Evolutionary conservation across 2,797 vertebrate species (phyloP), one percentile per base, ranked within the genome.

Genomic region (Syngnathus acus): DNA sequence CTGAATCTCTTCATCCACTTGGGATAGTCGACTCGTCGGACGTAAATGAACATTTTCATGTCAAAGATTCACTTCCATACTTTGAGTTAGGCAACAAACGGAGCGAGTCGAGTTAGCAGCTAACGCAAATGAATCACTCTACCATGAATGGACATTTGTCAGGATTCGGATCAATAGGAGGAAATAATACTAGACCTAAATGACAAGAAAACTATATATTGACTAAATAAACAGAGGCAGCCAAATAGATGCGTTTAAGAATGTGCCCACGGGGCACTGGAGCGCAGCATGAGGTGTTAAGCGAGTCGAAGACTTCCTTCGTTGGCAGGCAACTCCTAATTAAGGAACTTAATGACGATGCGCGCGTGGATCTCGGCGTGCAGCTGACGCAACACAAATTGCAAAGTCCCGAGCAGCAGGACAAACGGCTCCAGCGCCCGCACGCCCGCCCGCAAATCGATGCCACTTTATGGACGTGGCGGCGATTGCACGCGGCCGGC

Each of bases 321-420:
- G n/a, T 21, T 4, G 19, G 5, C 39, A 40, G 38, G 10, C 19
- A 42, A n/a, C 59, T 61, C 40, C 23, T 45, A 45, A 17, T 45
- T 82, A 88, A 87, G 86, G 80, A 81, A 70, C 66, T 60, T 7
- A 76, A 81, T 82, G 83, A 87, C 87, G 76, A 58, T 32, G 85
- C 74, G 68, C 79, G 75, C 16, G 16, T 5, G 57, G 17, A 17
- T 23, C 10, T 14, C 19, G 5, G 60, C 42, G 7, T 19, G 11
- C 76, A 85, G 89, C 89, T 91, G 89, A 90, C 87, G 75, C 82
- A 47, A 87, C 87, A 90, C 78, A 90, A 82, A 85, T 78, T 76
- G 80, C 81, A 88, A 86, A 3, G 85, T 81, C 79, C 70, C 84
- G 86, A 85, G 78, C 69, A 70, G 68, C 64, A 78, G 80, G 79